Evolutionary conservation across 1,140 invertebrate genomes (phyloP).

Genomic region (Formica selysi): DNA sequence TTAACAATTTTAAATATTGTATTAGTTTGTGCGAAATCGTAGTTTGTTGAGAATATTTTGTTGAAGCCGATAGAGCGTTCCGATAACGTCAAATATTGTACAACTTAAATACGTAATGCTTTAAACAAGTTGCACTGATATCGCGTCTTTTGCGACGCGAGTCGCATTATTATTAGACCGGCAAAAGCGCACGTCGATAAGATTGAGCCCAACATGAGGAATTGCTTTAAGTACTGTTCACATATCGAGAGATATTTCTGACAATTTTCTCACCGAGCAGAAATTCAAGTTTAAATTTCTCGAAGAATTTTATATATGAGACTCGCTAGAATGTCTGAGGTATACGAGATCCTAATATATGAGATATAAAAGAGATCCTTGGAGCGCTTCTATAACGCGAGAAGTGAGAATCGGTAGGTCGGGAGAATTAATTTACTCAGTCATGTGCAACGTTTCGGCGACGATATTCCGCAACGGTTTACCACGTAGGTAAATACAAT

Average conservation of each 20-base stretch:
- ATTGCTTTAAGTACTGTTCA: background rate
- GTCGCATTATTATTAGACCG: conserved; percentile 24
- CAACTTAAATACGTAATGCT: background rate
- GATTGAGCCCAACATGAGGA: background rate
- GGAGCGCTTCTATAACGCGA: background rate
- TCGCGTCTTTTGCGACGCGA: background rate
- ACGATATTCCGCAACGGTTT: conserved; percentile 54
- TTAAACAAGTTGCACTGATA: background rate
- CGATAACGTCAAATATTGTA: background rate
- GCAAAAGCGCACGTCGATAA: conserved; percentile 20
- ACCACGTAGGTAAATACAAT: conserved; percentile 26
- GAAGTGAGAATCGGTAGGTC: background rate
- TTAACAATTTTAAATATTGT: background rate
- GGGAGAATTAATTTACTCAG: conserved; percentile 24
- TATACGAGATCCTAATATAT: no score
- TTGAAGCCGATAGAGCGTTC: background rate
- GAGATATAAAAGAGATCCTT: background rate
- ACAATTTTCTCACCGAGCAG: background rate
- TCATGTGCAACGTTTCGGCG: conserved; percentile 31
- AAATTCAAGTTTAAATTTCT: background rate
- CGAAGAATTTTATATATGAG: no score
- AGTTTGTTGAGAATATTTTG: background rate
- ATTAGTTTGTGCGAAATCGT: background rate
- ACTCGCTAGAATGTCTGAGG: no score
- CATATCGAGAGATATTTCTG: background rate